phyloP scores from a whole-genome alignment of 2,797 vertebrate genomes.

The Emys orbicularis region DNA sequence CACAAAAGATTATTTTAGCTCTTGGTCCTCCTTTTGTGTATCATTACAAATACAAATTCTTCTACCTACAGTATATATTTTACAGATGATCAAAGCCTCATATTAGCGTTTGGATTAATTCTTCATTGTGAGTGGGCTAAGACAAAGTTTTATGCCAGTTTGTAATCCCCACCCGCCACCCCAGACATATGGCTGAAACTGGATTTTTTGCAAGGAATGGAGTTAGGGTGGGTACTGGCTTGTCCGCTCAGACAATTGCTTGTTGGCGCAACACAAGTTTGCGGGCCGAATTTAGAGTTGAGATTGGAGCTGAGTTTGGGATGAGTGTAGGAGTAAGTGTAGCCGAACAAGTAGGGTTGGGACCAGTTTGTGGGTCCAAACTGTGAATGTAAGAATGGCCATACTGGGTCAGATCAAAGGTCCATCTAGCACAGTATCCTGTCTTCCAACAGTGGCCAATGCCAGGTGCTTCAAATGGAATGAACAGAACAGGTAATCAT shows the following conservation, averaged over 20 bases:
- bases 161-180: not conserved
- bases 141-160: not conserved
- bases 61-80: not conserved
- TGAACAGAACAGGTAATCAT: too few relatives aligned
- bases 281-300: not conserved
- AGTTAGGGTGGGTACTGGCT: not conserved
- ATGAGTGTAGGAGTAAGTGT: not conserved
- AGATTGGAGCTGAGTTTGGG: not conserved
- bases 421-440: too few relatives aligned
- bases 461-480: too few relatives aligned
- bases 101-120: not conserved
- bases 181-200: not conserved
- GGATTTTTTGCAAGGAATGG: not conserved
- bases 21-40: not conserved
- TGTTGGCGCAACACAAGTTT: not conserved
- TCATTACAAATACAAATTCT: not conserved
- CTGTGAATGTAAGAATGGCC: not conserved
- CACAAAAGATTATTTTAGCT: slow-evolving; percentile 37
- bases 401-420: too few relatives aligned
- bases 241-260: not conserved
- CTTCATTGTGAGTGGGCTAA: not conserved
- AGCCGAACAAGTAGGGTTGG: not conserved
- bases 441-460: too few relatives aligned
- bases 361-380: not conserved
- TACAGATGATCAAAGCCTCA: slow-evolving; percentile 5